These are phyloP conservation scores for Ianthella basta DNA, from an alignment of 37 sponge, comb jelly and placozoan species.

Conservation along the genomic window DNA sequence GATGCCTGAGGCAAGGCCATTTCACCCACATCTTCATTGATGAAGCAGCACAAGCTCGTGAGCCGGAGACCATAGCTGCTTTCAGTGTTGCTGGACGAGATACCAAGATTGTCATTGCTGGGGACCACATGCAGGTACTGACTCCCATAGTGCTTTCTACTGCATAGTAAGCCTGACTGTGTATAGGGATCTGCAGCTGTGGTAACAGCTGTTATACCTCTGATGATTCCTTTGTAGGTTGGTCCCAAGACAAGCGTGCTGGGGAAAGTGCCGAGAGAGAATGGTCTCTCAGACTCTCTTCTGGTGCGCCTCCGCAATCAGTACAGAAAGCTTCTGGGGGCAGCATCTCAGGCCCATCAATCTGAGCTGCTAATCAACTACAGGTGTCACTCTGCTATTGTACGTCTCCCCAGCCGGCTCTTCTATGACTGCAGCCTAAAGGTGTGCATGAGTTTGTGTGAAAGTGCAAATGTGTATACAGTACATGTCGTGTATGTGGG, in stretches of 20 bases:
- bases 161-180: too few species aligned
- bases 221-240: conserved; percentile 48
- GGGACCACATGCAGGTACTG: too few species aligned
- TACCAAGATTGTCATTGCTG: too few species aligned
- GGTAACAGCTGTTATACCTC: too few species aligned
- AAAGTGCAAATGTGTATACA: not conserved
- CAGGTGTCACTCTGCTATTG: conserved; percentile 60
- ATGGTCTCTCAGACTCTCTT: conserved; percentile 62
- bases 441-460: not conserved
- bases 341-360: not conserved
- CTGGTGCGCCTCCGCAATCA: conserved; percentile 51
- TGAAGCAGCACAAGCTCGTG: too few species aligned
- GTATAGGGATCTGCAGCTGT: too few species aligned
- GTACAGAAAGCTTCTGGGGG: not conserved
- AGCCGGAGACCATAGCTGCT: too few species aligned
- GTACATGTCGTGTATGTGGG: too few species aligned
- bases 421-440: conserved; percentile 63
- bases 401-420: conserved; percentile 67
- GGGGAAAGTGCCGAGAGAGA: conserved; percentile 51
- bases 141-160: too few species aligned
- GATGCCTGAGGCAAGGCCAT: too few species aligned
- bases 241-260: conserved; percentile 70
- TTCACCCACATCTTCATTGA: too few species aligned
- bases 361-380: conserved; percentile 59
- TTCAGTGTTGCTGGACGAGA: too few species aligned